A percentile compares a stretch with the other conserved stretches of the same genome.
Evolutionary conservation across 2,113 vertebrate species (phyloP).

Genomic region (Colinus virginianus): DNA sequence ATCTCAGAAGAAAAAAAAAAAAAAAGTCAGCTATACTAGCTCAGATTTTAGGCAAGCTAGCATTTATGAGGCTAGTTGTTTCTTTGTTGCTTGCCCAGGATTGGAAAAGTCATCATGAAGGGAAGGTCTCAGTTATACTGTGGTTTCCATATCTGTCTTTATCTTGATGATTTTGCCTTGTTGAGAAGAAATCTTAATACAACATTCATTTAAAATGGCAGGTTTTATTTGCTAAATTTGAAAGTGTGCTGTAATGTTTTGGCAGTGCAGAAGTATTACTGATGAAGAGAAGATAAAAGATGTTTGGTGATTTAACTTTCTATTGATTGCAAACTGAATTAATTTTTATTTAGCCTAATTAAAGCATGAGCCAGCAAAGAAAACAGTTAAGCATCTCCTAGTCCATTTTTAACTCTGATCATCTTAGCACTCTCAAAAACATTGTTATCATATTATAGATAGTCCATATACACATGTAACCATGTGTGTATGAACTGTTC

Average conservation of each 20-base stretch:
- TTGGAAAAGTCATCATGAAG: conserved; percentile 25
- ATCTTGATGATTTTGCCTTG: conserved; percentile 3
- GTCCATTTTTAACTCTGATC: conserved; percentile 9
- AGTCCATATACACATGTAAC: background rate
- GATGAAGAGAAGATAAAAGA: background rate
- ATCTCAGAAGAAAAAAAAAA: background rate
- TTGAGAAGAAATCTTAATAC: conserved; percentile 26
- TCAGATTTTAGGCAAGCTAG: background rate
- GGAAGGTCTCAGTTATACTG: background rate
- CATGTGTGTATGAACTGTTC: background rate
- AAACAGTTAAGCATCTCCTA: background rate
- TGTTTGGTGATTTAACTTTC: conserved; percentile 18
- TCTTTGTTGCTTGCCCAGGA: conserved; percentile 25
- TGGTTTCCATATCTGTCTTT: background rate
- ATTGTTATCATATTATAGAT: background rate
- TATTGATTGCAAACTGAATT: conserved; percentile 16
- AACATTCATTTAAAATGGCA: conserved; percentile 17
- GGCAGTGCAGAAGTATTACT: background rate
- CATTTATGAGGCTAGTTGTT: conserved; percentile 10
- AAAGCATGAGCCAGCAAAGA: background rate
- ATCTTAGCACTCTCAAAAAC: background rate
- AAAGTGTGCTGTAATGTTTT: background rate
- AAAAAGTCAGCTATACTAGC: background rate
- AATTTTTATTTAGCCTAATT: conserved; percentile 1
- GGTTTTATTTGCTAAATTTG: background rate